Evolutionary conservation across 1,140 invertebrate species (phyloP).

Genomic region (Drosophila funebris): DNA sequence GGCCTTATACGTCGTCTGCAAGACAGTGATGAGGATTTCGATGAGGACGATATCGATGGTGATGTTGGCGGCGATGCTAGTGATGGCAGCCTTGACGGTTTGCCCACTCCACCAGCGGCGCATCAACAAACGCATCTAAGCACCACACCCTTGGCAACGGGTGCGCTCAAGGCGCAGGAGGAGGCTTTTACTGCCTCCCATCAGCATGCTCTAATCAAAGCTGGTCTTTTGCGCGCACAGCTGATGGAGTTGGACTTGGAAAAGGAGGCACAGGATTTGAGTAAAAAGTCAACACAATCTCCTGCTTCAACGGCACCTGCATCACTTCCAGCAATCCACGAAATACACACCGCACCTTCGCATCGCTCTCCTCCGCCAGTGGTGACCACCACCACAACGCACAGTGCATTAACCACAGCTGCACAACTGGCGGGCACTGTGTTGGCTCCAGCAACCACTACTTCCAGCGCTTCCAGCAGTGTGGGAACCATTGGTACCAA

Average conservation of each 20-base stretch:
- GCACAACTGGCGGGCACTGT: slow-evolving; percentile 44
- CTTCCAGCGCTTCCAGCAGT: slow-evolving; percentile 54
- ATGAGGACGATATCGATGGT: slow-evolving; percentile 72
- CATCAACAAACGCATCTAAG: slow-evolving; percentile 72
- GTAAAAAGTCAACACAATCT: slow-evolving; percentile 57
- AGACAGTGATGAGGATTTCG: slow-evolving; percentile 79
- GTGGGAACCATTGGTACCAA: slow-evolving; percentile 44
- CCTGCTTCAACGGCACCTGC: background rate
- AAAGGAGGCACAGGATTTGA: slow-evolving; percentile 76
- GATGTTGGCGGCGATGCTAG: slow-evolving; percentile 62
- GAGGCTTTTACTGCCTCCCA: slow-evolving; percentile 55
- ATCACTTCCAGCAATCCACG: slow-evolving; percentile 6
- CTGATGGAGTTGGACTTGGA: slow-evolving; percentile 63
- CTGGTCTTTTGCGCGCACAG: slow-evolving; percentile 60
- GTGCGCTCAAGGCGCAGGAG: slow-evolving; percentile 58
- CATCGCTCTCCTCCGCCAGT: slow-evolving; percentile 63
- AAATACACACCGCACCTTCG: slow-evolving; percentile 36
- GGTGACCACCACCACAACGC: slow-evolving; percentile 57
- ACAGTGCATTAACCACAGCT: slow-evolving; percentile 40
- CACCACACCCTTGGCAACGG: slow-evolving; percentile 65
- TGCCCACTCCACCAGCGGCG: slow-evolving; percentile 74
- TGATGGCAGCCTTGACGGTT: slow-evolving; percentile 54
- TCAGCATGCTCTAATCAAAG: slow-evolving; percentile 65
- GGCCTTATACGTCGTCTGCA: slow-evolving; percentile 76
- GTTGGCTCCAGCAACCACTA: slow-evolving; percentile 66